Conservation (phyloP, 2,113 vertebrate genomes). For the Crocuta crocuta region DNA sequence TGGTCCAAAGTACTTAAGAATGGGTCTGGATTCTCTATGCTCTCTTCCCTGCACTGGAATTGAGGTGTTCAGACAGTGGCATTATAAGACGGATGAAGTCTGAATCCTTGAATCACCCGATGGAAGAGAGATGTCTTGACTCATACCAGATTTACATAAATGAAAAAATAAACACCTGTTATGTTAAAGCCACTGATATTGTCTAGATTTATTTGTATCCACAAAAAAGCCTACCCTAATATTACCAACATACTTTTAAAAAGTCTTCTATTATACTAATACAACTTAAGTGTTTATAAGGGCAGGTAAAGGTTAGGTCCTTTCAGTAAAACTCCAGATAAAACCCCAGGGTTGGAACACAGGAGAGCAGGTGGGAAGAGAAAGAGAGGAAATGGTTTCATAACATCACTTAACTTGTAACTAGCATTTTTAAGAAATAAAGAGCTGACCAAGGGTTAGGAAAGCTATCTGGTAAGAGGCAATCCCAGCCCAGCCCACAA, state of each 20-base stretch:
- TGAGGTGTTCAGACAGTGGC: background rate
- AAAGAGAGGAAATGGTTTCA: constrained; percentile 37
- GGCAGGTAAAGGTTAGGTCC: constrained; percentile 19
- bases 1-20: constrained; percentile 27
- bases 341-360: constrained; percentile 46
- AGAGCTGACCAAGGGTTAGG: constrained; percentile 20
- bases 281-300: constrained; percentile 42
- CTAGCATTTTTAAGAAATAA: constrained; percentile 37
- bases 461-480: background rate
- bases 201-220: background rate
- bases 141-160: background rate
- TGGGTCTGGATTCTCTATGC: background rate
- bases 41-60: constrained; percentile 49
- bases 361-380: background rate
- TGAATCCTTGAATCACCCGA: background rate
- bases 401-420: constrained; percentile 26
- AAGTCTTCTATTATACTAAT: constrained; percentile 20
- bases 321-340: constrained; percentile 26
- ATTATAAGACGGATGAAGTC: background rate
- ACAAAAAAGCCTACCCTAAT: constrained; percentile 54
- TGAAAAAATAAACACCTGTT: background rate
- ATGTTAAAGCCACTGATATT: background rate
- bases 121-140: background rate
- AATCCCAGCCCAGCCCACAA: background rate
- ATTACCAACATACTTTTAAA: constrained; percentile 49